These are phyloP conservation scores for Fragum sueziense DNA, from an alignment of 2,888 invertebrate species.

Conservation along the genomic window DNA sequence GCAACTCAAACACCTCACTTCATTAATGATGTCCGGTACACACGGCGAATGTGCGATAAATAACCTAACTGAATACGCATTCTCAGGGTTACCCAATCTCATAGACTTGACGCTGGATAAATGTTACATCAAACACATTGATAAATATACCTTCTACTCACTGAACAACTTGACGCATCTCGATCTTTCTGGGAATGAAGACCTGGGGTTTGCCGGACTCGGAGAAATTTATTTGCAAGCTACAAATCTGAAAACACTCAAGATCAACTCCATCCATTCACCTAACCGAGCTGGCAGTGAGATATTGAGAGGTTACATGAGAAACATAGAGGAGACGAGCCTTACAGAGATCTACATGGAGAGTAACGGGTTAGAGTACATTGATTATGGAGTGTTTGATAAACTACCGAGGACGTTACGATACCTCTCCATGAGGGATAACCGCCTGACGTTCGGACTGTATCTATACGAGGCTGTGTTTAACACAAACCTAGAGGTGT, in stretches of 20 bases:
- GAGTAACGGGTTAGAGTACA: slow-evolving; percentile 45
- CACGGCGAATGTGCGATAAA: slow-evolving; percentile 29
- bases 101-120: slow-evolving; percentile 28
- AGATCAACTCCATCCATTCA: slow-evolving; percentile 41
- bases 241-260: slow-evolving; percentile 36
- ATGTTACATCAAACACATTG: slow-evolving; percentile 30
- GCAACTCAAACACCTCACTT: slow-evolving; percentile 23
- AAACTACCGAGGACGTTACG: slow-evolving; percentile 37
- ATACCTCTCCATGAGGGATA: slow-evolving; percentile 34
- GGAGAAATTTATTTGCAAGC: slow-evolving; percentile 23
- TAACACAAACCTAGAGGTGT: slow-evolving; percentile 32
- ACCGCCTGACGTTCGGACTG: slow-evolving; percentile 40
- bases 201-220: slow-evolving; percentile 26
- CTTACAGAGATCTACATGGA: slow-evolving; percentile 47
- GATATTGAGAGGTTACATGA: slow-evolving; percentile 27
- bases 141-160: slow-evolving; percentile 35
- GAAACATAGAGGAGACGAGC: neutral
- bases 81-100: slow-evolving; percentile 33
- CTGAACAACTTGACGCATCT: slow-evolving; percentile 24
- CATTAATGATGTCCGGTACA: slow-evolving; percentile 28
- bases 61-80: slow-evolving; percentile 17
- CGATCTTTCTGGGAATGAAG: slow-evolving; percentile 44
- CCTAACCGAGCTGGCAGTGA: slow-evolving; percentile 41
- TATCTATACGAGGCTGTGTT: slow-evolving; percentile 41
- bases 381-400: slow-evolving; percentile 47